Conservation (phyloP, 2,797 vertebrate species). For the Phoeniculus purpureus region DNA sequence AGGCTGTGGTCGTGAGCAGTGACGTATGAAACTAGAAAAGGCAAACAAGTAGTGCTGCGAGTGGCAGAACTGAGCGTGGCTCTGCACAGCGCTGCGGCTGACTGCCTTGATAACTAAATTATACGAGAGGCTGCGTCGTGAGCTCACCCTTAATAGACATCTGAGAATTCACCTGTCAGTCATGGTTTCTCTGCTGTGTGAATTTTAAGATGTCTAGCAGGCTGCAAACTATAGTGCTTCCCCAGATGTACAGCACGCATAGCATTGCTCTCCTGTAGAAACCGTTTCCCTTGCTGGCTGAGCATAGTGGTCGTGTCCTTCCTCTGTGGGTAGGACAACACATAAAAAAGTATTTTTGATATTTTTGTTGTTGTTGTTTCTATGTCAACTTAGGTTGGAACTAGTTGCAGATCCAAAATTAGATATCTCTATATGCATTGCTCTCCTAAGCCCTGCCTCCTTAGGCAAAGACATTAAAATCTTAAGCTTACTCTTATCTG, state of each 20-base stretch:
- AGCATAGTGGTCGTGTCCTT: neutral
- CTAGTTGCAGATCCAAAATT: neutral
- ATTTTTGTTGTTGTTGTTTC: neutral
- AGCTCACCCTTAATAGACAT: slow-evolving; percentile 57
- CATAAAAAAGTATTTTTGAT: neutral
- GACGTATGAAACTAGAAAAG: slow-evolving; percentile 10
- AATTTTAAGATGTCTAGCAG: slow-evolving; percentile 16
- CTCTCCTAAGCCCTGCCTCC: neutral
- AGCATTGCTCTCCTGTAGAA: neutral
- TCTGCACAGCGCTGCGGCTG: neutral
- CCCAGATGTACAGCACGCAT: neutral
- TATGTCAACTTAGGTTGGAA: neutral
- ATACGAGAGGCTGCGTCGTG: neutral
- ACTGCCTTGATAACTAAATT: slow-evolving; percentile 62
- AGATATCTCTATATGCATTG: neutral
- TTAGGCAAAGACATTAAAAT: neutral
- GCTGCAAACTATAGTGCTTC: neutral
- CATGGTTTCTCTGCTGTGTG: neutral
- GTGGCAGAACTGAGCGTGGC: slow-evolving; percentile 37
- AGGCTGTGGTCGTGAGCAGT: neutral
- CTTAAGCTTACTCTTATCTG: neutral
- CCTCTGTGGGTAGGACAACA: neutral
- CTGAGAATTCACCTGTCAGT: slow-evolving; percentile 29
- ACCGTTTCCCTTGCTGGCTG: neutral
- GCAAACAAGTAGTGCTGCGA: slow-evolving; percentile 9